Evolutionary conservation across 2,888 invertebrate species (phyloP).

Genomic region (Brenthis hecate): DNA sequence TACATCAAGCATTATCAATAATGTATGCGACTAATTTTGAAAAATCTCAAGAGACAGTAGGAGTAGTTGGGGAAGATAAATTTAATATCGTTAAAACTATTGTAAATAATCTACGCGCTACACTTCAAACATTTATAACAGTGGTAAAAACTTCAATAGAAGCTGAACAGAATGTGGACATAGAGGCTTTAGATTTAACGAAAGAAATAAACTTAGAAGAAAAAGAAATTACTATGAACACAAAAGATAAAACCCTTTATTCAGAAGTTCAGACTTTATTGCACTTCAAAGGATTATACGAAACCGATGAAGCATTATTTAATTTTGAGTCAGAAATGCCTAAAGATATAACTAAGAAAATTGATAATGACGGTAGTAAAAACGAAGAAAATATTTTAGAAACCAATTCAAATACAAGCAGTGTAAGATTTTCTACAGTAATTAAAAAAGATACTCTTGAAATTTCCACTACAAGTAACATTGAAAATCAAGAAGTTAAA

Average conservation of each 20-base stretch:
- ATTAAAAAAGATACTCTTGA: too few relatives aligned
- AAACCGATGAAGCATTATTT: background rate
- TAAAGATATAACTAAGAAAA: slow-evolving; percentile 2
- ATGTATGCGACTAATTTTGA: slow-evolving; percentile 20
- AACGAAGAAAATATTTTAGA: background rate
- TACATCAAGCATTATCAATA: slow-evolving; percentile 21
- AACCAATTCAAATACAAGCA: background rate
- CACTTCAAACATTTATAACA: slow-evolving; percentile 18
- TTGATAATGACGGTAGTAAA: background rate
- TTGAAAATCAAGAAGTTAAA: too few relatives aligned
- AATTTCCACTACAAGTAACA: too few relatives aligned
- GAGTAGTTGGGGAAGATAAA: slow-evolving; percentile 11
- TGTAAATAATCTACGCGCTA: slow-evolving; percentile 16
- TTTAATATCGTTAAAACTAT: slow-evolving; percentile 14
- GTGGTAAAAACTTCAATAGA: slow-evolving; percentile 7
- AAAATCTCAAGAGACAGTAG: slow-evolving; percentile 6
- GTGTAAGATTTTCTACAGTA: background rate
- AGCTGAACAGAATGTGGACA: background rate
- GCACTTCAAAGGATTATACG: background rate
- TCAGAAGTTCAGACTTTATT: background rate
- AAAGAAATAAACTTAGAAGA: background rate
- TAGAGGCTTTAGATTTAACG: background rate
- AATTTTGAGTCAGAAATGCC: background rate
- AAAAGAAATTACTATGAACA: background rate
- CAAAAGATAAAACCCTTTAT: background rate